These are phyloP conservation scores for Anguilla japonica DNA, from an alignment of 2,113 vertebrate genomes.

Conservation along the genomic window DNA sequence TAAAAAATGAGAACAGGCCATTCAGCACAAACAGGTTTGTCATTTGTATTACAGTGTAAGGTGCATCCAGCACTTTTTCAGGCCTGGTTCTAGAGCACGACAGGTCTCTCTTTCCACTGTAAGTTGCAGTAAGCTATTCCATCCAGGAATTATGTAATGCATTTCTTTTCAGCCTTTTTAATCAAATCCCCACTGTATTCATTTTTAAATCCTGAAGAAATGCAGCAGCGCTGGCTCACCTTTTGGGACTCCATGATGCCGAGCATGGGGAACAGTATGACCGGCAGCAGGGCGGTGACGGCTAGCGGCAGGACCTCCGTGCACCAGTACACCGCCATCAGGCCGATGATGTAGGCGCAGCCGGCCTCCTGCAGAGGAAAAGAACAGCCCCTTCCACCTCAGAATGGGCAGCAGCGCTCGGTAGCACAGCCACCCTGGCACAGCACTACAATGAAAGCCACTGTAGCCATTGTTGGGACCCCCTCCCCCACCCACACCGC, in stretches of 20 bases:
- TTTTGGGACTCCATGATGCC: constrained; percentile 84
- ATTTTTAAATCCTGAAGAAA: too few relatives aligned
- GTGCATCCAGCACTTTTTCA: too few relatives aligned
- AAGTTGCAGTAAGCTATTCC: too few relatives aligned
- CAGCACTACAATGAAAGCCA: not conserved
- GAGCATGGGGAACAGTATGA: constrained; percentile 85
- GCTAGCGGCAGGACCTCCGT: constrained; percentile 90
- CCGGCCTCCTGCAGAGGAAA: constrained; percentile 74
- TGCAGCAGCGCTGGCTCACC: constrained; percentile 55
- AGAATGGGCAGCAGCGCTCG: too few relatives aligned
- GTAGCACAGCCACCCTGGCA: not conserved
- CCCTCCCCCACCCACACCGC: too few relatives aligned
- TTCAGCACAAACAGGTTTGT: too few relatives aligned
- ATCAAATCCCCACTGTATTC: too few relatives aligned
- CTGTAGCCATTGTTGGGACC: not conserved
- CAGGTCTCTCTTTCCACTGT: too few relatives aligned
- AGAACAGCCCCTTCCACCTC: not conserved
- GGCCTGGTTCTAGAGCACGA: too few relatives aligned
- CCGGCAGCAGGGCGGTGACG: constrained; percentile 84
- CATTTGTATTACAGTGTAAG: too few relatives aligned
- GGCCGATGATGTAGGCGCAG: constrained; percentile 82
- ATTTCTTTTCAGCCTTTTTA: too few relatives aligned
- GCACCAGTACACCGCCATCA: constrained; percentile 96
- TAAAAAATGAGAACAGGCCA: not conserved
- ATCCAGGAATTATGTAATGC: too few relatives aligned